A percentile compares a stretch with the other conserved stretches of the same genome.
phyloP scores from a whole-genome alignment of 2,888 invertebrate species.

The Harpalus rufipes region DNA sequence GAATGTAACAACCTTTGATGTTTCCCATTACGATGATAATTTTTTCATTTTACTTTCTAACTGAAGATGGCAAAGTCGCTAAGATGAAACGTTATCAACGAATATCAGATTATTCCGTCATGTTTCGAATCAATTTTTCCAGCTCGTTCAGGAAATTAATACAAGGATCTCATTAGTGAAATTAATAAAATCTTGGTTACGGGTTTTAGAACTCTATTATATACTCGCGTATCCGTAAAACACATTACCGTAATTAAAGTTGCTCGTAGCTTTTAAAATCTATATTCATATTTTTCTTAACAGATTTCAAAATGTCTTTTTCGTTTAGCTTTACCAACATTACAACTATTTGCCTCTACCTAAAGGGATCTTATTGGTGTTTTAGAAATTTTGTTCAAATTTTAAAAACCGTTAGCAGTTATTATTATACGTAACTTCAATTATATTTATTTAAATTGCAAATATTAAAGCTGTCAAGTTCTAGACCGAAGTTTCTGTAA shows the following conservation, averaged over 20 bases:
- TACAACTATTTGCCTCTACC: no score
- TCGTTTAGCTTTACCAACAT: no score
- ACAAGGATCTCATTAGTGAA: slow-evolving; percentile 57
- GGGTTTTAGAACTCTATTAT: slow-evolving; percentile 46
- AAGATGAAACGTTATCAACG: not conserved
- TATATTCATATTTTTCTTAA: slow-evolving; percentile 4
- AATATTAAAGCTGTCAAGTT: no score
- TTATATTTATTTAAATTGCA: no score
- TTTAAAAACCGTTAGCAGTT: no score
- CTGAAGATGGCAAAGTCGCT: not conserved
- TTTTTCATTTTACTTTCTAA: slow-evolving; percentile 49
- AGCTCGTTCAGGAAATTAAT: slow-evolving; percentile 29
- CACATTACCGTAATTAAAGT: slow-evolving; percentile 58
- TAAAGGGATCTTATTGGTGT: no score
- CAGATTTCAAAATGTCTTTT: no score
- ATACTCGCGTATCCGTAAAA: slow-evolving; percentile 12
- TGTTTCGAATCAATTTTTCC: slow-evolving; percentile 54
- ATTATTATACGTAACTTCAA: no score
- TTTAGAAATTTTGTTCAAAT: no score
- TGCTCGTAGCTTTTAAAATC: slow-evolving; percentile 8
- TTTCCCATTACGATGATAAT: slow-evolving; percentile 59
- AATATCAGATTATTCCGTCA: slow-evolving; percentile 36
- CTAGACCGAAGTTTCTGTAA: no score
- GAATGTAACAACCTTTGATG: slow-evolving; percentile 49
- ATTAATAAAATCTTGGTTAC: slow-evolving; percentile 56